Percentiles rank a stretch among this genome's conserved stretches.
Evolutionary conservation across 2,797 vertebrate species (phyloP).

Genomic region (Peromyscus melanophrys): DNA sequence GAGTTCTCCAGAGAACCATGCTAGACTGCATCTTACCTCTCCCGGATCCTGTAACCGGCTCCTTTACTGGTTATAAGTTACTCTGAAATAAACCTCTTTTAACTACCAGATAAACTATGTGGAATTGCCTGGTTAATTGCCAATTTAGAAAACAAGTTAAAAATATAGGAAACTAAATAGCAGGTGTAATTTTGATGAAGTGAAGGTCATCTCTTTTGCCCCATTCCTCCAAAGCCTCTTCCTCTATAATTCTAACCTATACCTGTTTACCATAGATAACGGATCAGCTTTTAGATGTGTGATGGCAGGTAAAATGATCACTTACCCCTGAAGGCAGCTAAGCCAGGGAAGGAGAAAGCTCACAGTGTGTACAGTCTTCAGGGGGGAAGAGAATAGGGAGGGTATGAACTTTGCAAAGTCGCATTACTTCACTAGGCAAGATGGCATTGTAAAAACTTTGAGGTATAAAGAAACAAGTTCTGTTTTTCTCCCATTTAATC

Average conservation of each 20-base stretch:
- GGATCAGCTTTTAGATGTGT: neutral
- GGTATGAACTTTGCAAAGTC: neutral
- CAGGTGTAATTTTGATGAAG: neutral
- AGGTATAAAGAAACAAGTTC: neutral
- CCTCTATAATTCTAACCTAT: conserved; percentile 1
- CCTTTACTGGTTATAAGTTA: too few relatives aligned
- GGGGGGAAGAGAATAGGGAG: neutral
- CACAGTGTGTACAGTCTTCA: neutral
- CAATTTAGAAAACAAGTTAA: neutral
- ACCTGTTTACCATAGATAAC: neutral
- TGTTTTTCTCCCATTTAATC: neutral
- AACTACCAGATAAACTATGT: too few relatives aligned
- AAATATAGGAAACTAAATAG: conserved; percentile 4
- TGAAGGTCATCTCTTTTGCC: neutral
- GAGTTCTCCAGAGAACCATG: too few relatives aligned
- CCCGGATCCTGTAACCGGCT: too few relatives aligned
- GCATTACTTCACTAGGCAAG: neutral
- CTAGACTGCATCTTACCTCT: too few relatives aligned
- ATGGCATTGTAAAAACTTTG: conserved; percentile 24
- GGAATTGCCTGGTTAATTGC: too few relatives aligned
- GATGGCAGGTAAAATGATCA: neutral
- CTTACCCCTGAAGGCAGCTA: neutral
- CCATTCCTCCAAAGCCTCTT: neutral
- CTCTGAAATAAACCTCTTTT: too few relatives aligned
- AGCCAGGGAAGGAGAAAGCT: neutral